Conservation (phyloP, 1,140 invertebrate genomes). For the Trichonephila inaurata region DNA sequence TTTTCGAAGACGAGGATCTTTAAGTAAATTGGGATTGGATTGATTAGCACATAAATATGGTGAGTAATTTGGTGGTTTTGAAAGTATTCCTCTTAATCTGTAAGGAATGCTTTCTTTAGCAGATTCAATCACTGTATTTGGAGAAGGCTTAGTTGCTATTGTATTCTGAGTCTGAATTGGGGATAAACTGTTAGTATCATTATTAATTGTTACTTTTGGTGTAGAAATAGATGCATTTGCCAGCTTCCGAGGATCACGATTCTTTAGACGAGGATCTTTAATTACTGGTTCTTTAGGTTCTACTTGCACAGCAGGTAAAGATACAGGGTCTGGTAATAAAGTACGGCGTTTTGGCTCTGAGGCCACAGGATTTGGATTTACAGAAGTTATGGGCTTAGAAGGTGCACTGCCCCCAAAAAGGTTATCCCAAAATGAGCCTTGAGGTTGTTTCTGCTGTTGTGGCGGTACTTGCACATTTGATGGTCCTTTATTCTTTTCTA, state of each 20-base stretch:
- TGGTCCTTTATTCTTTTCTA: slow-evolving; percentile 17
- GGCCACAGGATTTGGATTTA: neutral
- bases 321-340: slow-evolving; percentile 57
- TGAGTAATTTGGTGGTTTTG: slow-evolving; percentile 76
- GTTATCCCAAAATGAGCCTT: slow-evolving; percentile 46
- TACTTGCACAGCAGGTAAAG: neutral
- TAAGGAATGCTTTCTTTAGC: slow-evolving; percentile 72
- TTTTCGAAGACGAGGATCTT: slow-evolving; percentile 78
- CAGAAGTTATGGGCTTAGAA: neutral
- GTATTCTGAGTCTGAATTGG: neutral
- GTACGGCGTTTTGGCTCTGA: slow-evolving; percentile 19
- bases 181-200: neutral
- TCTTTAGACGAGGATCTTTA: slow-evolving; percentile 74
- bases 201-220: slow-evolving; percentile 9
- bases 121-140: neutral
- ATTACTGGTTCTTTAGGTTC: slow-evolving; percentile 14
- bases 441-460: neutral
- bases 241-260: slow-evolving; percentile 67
- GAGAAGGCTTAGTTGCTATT: neutral
- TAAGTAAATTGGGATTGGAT: slow-evolving; percentile 73
- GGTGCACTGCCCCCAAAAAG: slow-evolving; percentile 19
- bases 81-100: slow-evolving; percentile 55
- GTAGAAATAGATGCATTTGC: neutral
- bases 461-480: neutral
- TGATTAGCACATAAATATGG: slow-evolving; percentile 68